Conservation (phyloP, 2,888 invertebrate genomes). For the Clivina fossor region DNA sequence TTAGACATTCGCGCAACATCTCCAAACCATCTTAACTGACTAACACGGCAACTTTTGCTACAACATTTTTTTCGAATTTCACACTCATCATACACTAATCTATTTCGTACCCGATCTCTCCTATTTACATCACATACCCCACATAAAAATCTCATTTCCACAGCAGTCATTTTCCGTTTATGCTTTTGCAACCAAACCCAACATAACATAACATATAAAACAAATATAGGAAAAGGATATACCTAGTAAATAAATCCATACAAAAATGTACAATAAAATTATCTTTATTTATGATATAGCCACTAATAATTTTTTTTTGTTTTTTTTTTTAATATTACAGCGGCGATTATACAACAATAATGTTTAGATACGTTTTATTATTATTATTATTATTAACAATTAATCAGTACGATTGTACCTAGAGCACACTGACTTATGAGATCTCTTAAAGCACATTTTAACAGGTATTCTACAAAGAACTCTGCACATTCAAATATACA, state of each 20-base stretch:
- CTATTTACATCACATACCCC: too few species aligned
- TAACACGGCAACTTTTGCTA: too few species aligned
- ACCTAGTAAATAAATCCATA: too few species aligned
- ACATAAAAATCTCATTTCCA: too few species aligned
- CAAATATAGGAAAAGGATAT: background rate
- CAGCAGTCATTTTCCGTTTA: too few species aligned
- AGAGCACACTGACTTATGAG: conserved; percentile 40
- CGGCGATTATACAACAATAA: conserved; percentile 33
- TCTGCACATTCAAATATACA: conserved; percentile 29
- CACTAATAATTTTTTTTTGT: conserved; percentile 28
- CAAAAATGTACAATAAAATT: conserved; percentile 30
- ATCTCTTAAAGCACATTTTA: conserved; percentile 36
- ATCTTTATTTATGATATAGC: conserved; percentile 33
- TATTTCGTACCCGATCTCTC: too few species aligned
- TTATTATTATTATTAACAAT: conserved; percentile 40
- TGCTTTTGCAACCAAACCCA: too few species aligned
- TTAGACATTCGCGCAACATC: too few species aligned
- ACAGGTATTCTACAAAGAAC: conserved; percentile 27
- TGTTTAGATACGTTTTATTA: conserved; percentile 29
- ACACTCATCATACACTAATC: too few species aligned
- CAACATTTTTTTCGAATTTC: too few species aligned
- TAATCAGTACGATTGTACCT: conserved; percentile 40
- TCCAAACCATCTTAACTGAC: too few species aligned
- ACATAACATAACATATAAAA: background rate
- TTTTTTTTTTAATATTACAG: conserved; percentile 26